A percentile compares a stretch with the other conserved stretches of the same genome.
These are phyloP conservation scores for Vanessa tameamea DNA, from an alignment of 1,140 invertebrate species.

Conservation along the genomic window DNA sequence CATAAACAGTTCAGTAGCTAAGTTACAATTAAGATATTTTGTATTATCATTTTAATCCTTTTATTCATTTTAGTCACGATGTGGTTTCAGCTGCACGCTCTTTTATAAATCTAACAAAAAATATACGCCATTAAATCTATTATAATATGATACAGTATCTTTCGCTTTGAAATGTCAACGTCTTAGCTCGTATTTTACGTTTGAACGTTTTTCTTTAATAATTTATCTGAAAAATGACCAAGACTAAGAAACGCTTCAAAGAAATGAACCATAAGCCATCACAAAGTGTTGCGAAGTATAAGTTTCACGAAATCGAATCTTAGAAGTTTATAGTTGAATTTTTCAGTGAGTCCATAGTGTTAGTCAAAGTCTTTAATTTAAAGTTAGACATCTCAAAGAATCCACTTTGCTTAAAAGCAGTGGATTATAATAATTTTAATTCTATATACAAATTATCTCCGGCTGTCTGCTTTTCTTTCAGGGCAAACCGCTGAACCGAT, in stretches of 20 bases:
- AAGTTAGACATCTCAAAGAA: neutral
- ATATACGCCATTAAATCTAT: too few relatives aligned
- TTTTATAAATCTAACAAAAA: too few relatives aligned
- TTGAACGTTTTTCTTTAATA: neutral
- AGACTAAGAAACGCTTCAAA: neutral
- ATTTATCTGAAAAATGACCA: neutral
- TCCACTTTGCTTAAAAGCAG: too few relatives aligned
- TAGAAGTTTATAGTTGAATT: constrained; percentile 1
- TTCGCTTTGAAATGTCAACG: neutral
- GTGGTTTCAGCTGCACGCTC: too few relatives aligned
- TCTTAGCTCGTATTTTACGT: neutral
- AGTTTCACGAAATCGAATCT: constrained; percentile 2
- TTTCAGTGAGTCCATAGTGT: neutral
- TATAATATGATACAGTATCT: neutral
- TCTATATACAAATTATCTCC: too few relatives aligned
- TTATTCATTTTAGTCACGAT: too few relatives aligned
- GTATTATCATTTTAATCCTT: too few relatives aligned
- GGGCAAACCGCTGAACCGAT: too few relatives aligned
- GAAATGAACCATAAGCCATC: neutral
- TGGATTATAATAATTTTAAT: too few relatives aligned
- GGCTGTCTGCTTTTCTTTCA: too few relatives aligned
- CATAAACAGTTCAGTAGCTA: too few relatives aligned
- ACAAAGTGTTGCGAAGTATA: neutral
- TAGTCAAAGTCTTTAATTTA: neutral
- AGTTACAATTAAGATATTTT: too few relatives aligned